Conservation (phyloP, 2,888 invertebrate species). For the Eupithecia dodoneata region DNA sequence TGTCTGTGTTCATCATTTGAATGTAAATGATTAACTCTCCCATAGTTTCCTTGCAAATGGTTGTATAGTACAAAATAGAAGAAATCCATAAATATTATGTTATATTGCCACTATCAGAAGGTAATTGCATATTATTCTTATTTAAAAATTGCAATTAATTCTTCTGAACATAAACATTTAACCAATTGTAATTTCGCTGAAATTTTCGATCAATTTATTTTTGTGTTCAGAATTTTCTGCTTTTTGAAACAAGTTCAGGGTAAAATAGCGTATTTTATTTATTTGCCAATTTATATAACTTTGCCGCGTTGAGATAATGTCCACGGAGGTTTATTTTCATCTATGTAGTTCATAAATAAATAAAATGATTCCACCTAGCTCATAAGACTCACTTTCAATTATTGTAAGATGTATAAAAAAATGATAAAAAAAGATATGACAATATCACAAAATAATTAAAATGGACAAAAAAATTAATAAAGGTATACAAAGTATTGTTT, state of each 20-base stretch:
- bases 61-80: constrained; percentile 66
- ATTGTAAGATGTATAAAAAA: constrained; percentile 78
- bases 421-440: constrained; percentile 74
- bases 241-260: constrained; percentile 43
- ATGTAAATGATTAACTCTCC: not conserved
- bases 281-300: constrained; percentile 31
- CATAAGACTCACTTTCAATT: constrained; percentile 76
- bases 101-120: constrained; percentile 24
- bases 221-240: constrained; percentile 37
- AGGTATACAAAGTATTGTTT: constrained; percentile 64
- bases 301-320: constrained; percentile 19
- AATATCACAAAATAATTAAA: constrained; percentile 68
- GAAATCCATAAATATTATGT: constrained; percentile 33
- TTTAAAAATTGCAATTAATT: constrained; percentile 46
- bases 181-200: constrained; percentile 10
- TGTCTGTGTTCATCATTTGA: not conserved
- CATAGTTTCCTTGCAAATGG: constrained; percentile 58
- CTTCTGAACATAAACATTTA: constrained; percentile 20
- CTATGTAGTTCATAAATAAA: constrained; percentile 55
- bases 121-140: constrained; percentile 48
- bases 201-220: constrained; percentile 31
- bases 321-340: constrained; percentile 29
- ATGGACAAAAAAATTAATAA: constrained; percentile 70
- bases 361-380: constrained; percentile 78
- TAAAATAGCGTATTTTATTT: constrained; percentile 42